These are phyloP conservation scores for Pyrocephalus nanus DNA, from an alignment of 2,797 vertebrate species.

Conservation along the genomic window DNA sequence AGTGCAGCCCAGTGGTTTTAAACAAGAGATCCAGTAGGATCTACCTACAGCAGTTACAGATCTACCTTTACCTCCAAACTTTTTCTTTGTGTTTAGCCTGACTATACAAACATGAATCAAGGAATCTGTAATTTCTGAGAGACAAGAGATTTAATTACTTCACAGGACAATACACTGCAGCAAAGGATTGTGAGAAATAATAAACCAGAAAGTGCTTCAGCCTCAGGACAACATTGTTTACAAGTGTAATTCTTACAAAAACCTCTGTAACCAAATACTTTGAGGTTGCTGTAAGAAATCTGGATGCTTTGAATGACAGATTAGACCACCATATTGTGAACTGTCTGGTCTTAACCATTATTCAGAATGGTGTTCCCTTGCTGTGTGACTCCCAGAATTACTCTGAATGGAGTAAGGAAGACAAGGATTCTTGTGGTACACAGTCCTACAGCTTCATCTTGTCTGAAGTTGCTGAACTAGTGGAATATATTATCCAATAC, in stretches of 20 bases:
- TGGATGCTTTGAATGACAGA: not conserved
- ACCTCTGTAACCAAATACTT: not conserved
- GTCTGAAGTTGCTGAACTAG: not conserved
- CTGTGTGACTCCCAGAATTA: not conserved
- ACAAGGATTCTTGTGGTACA: not conserved
- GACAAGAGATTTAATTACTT: not conserved
- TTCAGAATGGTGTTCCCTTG: rapidly evolving
- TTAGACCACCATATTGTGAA: not conserved
- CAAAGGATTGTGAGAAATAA: not conserved
- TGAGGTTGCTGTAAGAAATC: not conserved
- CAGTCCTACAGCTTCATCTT: not conserved
- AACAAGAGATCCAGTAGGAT: not conserved
- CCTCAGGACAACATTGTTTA: not conserved
- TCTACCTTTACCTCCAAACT: not conserved
- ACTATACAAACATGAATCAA: not conserved
- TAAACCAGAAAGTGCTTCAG: not conserved
- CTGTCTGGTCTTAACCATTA: not conserved
- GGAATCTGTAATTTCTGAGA: not conserved
- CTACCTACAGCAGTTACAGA: not conserved
- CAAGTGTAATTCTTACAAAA: not conserved
- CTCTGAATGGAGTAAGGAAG: not conserved
- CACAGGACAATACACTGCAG: not conserved
- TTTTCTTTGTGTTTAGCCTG: not conserved
- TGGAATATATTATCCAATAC: not conserved
- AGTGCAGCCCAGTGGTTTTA: not conserved